Base-by-base conservation (phyloP, 1,140 invertebrate species). In the Scylla paramamosain region DNA sequence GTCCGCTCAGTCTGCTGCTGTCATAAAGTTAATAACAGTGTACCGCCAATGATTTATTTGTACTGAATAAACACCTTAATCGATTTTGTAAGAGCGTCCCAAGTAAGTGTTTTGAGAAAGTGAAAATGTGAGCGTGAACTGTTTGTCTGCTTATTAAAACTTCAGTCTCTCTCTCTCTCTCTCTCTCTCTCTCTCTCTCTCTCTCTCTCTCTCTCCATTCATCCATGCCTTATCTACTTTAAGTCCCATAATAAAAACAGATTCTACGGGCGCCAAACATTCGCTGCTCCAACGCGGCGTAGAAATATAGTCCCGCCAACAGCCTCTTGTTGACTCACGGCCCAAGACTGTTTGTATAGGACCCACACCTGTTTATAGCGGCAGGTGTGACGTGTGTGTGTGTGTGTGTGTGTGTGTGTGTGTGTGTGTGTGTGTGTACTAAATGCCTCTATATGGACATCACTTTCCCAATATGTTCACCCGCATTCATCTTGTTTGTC, bases 121-220 rank as follows among this genome's bases (percentile, higher is more conserved):
- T 14, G 14, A 52, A 14, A 14, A 59, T 59, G 52, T 3, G 52
- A 20, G 52, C 1, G 52, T 8, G 52, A 20, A 59, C 52, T 20
- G 52, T 39, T 6, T 39, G 1, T 39, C 39, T 39, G 6, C 39
- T 6, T 2, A 39, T 39, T 2, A 39, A 39, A 2, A 6, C 6
- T 2, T 39, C 39, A 39, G 39, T 39, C 39, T 59, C 52, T 59
- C 52, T 59, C 52, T 59, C 52, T 59, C 52, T 59, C 52, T 59
- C 45, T 46, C 31, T 89, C 87, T 89, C 87, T 89, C 87, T 89
- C 87, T 89, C 87, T 89, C 87, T 89, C 87, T 92, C 91, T 83
- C 25, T 92, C 31, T 92, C 39, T 82, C 31, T 92, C 32, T 84
- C 32, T 84, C 77, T 92, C 91, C 84, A 25, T 45, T 32, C 46